Evolutionary conservation across 1,140 invertebrate genomes (phyloP).

Genomic region (Cylas formicarius): DNA sequence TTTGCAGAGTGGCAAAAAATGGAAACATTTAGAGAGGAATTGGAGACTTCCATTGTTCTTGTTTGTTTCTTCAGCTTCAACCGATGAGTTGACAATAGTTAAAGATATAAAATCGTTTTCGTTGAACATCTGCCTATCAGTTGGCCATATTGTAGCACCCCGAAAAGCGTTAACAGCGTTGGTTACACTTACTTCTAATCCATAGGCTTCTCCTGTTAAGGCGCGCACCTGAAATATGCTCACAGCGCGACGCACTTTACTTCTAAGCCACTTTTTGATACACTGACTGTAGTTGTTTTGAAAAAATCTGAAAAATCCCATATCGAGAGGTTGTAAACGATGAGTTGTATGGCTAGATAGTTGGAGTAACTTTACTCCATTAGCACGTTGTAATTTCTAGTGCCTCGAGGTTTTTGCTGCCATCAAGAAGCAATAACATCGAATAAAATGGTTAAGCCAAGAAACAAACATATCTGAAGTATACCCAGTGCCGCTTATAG

Average conservation of each 20-base stretch:
- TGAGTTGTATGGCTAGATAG: constrained; percentile 24
- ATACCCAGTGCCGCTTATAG: constrained; percentile 24
- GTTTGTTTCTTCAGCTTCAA: too few species aligned
- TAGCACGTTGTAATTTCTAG: constrained; percentile 17
- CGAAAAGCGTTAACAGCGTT: constrained; percentile 35
- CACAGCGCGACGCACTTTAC: constrained; percentile 28
- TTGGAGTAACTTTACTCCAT: constrained; percentile 20
- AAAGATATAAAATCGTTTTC: constrained; percentile 18
- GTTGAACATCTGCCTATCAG: constrained; percentile 22
- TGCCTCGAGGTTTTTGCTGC: constrained; percentile 25
- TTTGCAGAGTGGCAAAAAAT: too few species aligned
- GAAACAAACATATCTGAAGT: constrained; percentile 21
- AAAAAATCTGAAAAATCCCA: constrained; percentile 36
- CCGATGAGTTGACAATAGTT: too few species aligned
- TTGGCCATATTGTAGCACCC: constrained; percentile 29
- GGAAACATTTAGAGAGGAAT: too few species aligned
- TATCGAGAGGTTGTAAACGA: constrained; percentile 40
- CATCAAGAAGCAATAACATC: constrained; percentile 32
- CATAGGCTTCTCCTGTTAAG: constrained; percentile 32
- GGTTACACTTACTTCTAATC: constrained; percentile 28
- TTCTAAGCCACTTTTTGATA: constrained; percentile 24
- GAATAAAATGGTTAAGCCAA: constrained; percentile 27
- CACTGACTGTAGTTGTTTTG: constrained; percentile 26
- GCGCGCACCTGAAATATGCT: constrained; percentile 28
- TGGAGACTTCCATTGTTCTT: too few species aligned